Evolutionary conservation across 2,113 vertebrate genomes (phyloP), one percentile per base, ranked within the genome.

Genomic region (Pristiophorus japonicus): DNA sequence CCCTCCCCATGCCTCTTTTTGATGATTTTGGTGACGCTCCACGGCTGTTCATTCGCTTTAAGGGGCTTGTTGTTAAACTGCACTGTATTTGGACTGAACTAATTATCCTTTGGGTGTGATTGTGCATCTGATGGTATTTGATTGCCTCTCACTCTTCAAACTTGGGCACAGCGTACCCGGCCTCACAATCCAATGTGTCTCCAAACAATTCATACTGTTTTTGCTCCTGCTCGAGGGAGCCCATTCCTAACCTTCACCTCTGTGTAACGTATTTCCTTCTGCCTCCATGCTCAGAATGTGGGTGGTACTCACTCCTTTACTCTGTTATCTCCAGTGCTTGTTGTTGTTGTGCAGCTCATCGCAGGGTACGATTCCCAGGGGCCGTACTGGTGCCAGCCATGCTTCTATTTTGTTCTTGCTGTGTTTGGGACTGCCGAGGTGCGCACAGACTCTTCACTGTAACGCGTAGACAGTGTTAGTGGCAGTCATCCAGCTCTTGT

Each of bases 281-380:
- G 16, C 59, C 88, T 22, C 34, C 0, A 34, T n/a, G 16, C 55
- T 63, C 88, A 92, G 88, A 92, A 38, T 63, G 18, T 63, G 34
- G 88, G 12, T 63, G 34, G n/a, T 92, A 92, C 88, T 92, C 88
- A 92, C 88, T 63, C 34, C 59, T 92, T 92, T 22, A 59, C 5
- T 6, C 59, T 3, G n/a, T 63, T 38, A 63, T 63, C 55, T 91
- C 59, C 88, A 63, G 59, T 18, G 30, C 88, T 38, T 63, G 55
- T 63, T 63, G 20, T 59, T 92, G 34, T 92, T 63, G 24, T 92
- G 59, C 18, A 6, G 88, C 59, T n/a, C 88, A 92, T 92, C 16
- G 22, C 88, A 63, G 34, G 88, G 18, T 38, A 27, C 59, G 1
- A 22, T 38, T 63, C 16, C 8, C 59, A 38, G 16, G 88, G 16